Percentiles rank a stretch among this genome's conserved stretches.
phyloP scores from a whole-genome alignment of 2,797 vertebrate species.

The Vipera latastei region DNA sequence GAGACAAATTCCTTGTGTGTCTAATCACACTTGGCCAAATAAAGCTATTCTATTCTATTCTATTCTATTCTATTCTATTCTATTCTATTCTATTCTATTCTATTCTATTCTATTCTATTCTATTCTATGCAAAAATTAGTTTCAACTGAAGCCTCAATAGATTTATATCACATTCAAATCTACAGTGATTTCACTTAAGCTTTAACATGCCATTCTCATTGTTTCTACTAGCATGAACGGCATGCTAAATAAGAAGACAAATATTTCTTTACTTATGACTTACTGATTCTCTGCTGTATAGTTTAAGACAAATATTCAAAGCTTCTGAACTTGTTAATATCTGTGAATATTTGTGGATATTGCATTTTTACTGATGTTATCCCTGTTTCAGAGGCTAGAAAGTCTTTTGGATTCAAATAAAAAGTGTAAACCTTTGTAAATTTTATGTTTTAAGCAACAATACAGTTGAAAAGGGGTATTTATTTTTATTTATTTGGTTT shows the following conservation, averaged over 20 bases:
- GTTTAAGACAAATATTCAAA: not conserved
- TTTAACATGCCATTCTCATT: not conserved
- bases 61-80: no score
- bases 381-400: not conserved
- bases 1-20: not conserved
- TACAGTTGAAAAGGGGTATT: not conserved
- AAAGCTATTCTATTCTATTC: not conserved
- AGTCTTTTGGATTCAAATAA: not conserved
- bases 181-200: not conserved
- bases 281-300: not conserved
- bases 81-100: no score
- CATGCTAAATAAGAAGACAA: not conserved
- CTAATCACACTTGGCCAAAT: not conserved
- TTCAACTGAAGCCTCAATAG: not conserved
- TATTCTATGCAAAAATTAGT: not conserved
- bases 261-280: not conserved
- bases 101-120: no score
- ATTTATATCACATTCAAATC: not conserved
- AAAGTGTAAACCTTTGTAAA: conserved; percentile 18
- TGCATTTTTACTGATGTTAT: not conserved
- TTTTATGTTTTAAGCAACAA: not conserved
- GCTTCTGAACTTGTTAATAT: not conserved
- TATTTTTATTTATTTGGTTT: no score
- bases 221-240: not conserved
- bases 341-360: not conserved